These are phyloP conservation scores for Leontocebus nigricollis DNA, from an alignment of 2,797 vertebrate species.

Conservation along the genomic window DNA sequence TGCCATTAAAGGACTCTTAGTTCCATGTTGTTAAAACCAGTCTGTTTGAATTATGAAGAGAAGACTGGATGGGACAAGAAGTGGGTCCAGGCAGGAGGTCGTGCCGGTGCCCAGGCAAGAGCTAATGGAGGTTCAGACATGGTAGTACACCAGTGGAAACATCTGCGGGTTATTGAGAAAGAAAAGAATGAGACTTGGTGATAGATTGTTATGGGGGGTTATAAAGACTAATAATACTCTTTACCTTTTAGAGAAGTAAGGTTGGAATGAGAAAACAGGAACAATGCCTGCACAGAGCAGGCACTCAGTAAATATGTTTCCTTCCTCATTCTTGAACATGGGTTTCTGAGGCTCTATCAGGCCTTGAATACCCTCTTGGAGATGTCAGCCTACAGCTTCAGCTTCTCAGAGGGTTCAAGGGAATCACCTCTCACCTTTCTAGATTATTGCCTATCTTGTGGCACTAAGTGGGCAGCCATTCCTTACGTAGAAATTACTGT, in stretches of 20 bases:
- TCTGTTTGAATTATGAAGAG: neutral
- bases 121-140: neutral
- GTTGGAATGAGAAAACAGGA: neutral
- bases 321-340: neutral
- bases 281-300: rapidly evolving
- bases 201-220: neutral
- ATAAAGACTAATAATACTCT: neutral
- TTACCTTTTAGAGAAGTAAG: neutral
- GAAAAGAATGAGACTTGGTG: neutral
- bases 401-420: neutral
- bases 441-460: neutral
- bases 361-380: rapidly evolving
- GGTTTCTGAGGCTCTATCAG: neutral
- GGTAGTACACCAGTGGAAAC: neutral
- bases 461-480: rapidly evolving
- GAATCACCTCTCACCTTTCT: neutral
- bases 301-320: neutral
- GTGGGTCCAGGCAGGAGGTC: neutral
- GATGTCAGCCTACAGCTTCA: neutral
- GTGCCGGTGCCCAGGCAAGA: neutral
- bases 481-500: neutral
- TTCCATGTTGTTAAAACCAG: neutral
- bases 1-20: neutral
- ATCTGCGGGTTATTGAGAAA: neutral
- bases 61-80: neutral